Evolutionary conservation across 2,888 invertebrate species (phyloP).

Genomic region (Rhagonycha fulva): DNA sequence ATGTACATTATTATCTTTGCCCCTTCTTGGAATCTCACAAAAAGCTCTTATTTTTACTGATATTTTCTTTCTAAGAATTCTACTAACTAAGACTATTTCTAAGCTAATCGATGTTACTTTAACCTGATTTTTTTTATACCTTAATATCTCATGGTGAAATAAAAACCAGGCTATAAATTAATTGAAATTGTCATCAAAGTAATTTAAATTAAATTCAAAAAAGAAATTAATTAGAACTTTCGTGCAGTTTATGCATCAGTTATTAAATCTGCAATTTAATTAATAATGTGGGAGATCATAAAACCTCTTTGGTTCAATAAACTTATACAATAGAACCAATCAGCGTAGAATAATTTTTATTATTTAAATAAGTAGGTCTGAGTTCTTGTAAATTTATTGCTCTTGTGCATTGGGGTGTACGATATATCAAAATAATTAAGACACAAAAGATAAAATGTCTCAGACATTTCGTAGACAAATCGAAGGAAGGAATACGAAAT

Average conservation of each 20-base stretch:
- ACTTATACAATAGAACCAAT: neutral
- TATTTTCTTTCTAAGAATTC: no score
- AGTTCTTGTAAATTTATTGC: neutral
- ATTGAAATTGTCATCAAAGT: neutral
- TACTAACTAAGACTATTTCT: no score
- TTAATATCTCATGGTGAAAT: neutral
- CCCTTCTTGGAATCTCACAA: no score
- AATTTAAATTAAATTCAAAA: neutral
- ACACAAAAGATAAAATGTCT: neutral
- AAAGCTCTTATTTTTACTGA: no score
- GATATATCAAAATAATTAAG: neutral
- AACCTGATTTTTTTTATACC: neutral
- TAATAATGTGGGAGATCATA: neutral
- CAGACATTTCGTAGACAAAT: neutral
- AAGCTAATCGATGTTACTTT: no score
- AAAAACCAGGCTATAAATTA: neutral
- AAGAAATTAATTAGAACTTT: neutral
- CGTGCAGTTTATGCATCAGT: neutral
- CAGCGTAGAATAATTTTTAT: neutral
- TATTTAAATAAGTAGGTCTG: neutral
- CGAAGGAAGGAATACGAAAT: neutral
- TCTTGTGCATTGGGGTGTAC: neutral
- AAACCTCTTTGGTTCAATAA: neutral
- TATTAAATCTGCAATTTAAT: neutral
- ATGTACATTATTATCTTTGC: no score